Base-by-base conservation (phyloP, 2,797 vertebrate genomes). In the Petrocephalus sullivani region DNA sequence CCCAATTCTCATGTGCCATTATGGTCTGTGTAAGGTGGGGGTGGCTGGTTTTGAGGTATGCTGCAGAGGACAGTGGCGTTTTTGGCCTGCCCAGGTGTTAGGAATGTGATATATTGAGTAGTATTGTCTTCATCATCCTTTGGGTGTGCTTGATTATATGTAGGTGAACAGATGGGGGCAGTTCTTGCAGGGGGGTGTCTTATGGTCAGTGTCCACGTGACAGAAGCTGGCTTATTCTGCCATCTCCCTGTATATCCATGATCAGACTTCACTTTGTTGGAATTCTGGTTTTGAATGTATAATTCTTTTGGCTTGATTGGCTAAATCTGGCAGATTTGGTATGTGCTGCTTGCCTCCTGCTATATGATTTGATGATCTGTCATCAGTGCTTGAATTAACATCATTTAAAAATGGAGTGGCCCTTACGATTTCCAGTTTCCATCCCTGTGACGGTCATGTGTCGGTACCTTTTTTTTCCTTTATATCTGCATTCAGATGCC, bases 401-500 rank as follows among this genome's bases (percentile, higher is more conserved):
- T 10, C 51, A 16, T 58, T 54, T 87, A 28, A 67, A 21, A 58
- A 85, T 64, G 46, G 46, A 84, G 71, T 58, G 37, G 10, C 89
- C 83, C 33, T 64, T 71, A 75, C 10, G 85, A 64, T 86, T 87
- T 90, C 87, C 87, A 46, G 86, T 83, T 57, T 87, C 5, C 90
- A 46, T 89, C 78, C 56, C 87, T 86, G 41, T 88, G 12, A 87
- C 88, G 75, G 87, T 89, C 86, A n/a, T 60, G 86, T 87, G 89
- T 81, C 84, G 60, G 90, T 88, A 28, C 58, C 58, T 60, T 37
- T 61, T 85, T 23, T 41, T 75, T 49, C 12, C 41, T 87, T 87
- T 19, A 67, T 89, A 89, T 91, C 89, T 89, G 87, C 75, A 87
- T 90, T 91, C 56, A 83, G 87, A 93, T 82, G 53, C 56, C 82